Percentiles rank a stretch among this genome's conserved stretches.
These are phyloP conservation scores for Sebastiscus tertius DNA, from an alignment of 2,797 vertebrate species.

Conservation along the genomic window DNA sequence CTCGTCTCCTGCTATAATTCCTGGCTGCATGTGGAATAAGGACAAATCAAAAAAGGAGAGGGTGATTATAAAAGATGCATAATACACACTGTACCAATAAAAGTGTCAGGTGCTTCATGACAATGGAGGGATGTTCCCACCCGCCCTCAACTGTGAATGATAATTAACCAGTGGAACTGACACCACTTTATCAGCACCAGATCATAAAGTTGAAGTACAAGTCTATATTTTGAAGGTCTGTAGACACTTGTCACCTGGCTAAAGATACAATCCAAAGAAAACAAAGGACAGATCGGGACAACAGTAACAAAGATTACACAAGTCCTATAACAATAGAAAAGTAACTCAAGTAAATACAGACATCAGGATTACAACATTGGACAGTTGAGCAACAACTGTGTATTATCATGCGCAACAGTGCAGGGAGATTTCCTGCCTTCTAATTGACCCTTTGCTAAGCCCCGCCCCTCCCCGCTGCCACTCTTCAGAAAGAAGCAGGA, in stretches of 20 bases:
- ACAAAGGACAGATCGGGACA: background rate
- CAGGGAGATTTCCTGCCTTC: background rate
- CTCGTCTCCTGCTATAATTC: constrained; percentile 99
- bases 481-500: too few species aligned
- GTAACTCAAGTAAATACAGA: background rate
- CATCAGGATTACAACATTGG: background rate
- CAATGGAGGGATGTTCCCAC: constrained; percentile 10
- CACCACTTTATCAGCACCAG: background rate
- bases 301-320: background rate
- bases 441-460: too few species aligned
- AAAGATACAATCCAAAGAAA: background rate
- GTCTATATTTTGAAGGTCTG: background rate
- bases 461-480: too few species aligned
- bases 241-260: background rate
- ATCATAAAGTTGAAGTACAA: background rate
- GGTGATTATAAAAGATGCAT: constrained; percentile 66
- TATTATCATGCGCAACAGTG: background rate
- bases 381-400: background rate
- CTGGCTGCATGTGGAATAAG: constrained; percentile 99
- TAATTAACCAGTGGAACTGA: constrained; percentile 2
- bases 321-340: background rate
- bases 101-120: constrained; percentile 40
- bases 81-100: constrained; percentile 37
- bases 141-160: constrained; percentile 25
- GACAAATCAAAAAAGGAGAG: constrained; percentile 79